phyloP scores from a whole-genome alignment of 2,888 invertebrate genomes.

The Trimorus sp. region DNA sequence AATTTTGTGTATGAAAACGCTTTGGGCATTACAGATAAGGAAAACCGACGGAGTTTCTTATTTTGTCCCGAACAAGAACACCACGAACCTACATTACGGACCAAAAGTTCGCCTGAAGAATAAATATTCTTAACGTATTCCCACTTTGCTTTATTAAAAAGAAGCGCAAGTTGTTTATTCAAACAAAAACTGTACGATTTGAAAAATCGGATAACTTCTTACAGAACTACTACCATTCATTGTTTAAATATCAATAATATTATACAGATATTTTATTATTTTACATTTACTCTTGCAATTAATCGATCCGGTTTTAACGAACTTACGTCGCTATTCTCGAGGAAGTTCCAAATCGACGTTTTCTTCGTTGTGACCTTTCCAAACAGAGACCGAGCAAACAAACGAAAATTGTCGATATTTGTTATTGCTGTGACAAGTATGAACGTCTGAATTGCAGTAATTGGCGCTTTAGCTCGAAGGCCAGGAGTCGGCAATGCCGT shows the following conservation, averaged over 20 bases:
- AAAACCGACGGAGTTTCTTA: slow-evolving; percentile 13
- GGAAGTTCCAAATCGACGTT: slow-evolving; percentile 4
- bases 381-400: slow-evolving; percentile 24
- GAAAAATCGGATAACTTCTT: neutral
- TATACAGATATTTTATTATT: too few relatives aligned
- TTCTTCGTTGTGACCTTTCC: slow-evolving; percentile 20
- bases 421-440: slow-evolving; percentile 45
- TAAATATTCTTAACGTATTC: neutral
- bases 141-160: too few relatives aligned
- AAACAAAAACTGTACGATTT: neutral
- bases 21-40: slow-evolving; percentile 29
- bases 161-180: neutral
- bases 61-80: slow-evolving; percentile 17
- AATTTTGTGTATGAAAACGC: slow-evolving; percentile 44
- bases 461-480: slow-evolving; percentile 37
- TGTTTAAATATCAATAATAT: too few relatives aligned
- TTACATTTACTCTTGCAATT: too few relatives aligned
- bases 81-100: neutral
- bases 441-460: slow-evolving; percentile 52
- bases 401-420: slow-evolving; percentile 53
- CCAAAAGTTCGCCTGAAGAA: slow-evolving; percentile 3
- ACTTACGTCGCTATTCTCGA: too few relatives aligned
- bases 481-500: slow-evolving; percentile 16
- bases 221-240: too few relatives aligned
- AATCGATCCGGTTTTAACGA: too few relatives aligned